phyloP scores from a whole-genome alignment of 2,888 invertebrate genomes.

The Melanostoma scalare region DNA sequence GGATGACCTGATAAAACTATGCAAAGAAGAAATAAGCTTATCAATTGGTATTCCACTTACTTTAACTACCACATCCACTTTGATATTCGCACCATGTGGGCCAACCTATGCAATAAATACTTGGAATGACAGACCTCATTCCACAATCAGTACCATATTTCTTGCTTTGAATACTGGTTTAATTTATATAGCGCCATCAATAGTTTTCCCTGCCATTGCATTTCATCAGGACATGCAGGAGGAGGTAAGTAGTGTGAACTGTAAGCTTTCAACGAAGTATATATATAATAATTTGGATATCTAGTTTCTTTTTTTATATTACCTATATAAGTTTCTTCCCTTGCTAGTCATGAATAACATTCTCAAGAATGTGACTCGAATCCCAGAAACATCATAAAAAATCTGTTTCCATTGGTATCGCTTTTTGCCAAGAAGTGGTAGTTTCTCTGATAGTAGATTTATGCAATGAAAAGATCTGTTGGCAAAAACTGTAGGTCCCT shows the following conservation, averaged over 20 bases:
- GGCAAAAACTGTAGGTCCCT: no score
- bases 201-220: neutral
- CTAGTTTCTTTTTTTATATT: no score
- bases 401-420: no score
- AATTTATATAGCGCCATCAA: neutral
- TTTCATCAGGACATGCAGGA: neutral
- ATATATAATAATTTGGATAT: no score
- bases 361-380: no score
- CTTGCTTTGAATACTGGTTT: neutral
- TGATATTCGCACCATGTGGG: neutral
- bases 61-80: neutral
- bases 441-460: no score
- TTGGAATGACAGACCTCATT: neutral
- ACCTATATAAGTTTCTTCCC: no score
- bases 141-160: neutral
- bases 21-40: neutral
- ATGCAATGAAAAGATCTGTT: no score
- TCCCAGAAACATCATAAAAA: no score
- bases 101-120: neutral
- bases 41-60: neutral
- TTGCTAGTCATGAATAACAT: no score
- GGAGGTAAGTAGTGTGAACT: slow-evolving; percentile 2
- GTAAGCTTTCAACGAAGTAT: neutral
- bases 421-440: no score
- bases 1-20: neutral